Conservation (phyloP, 2,888 invertebrate species). For the Nemotelus nigrinus region DNA sequence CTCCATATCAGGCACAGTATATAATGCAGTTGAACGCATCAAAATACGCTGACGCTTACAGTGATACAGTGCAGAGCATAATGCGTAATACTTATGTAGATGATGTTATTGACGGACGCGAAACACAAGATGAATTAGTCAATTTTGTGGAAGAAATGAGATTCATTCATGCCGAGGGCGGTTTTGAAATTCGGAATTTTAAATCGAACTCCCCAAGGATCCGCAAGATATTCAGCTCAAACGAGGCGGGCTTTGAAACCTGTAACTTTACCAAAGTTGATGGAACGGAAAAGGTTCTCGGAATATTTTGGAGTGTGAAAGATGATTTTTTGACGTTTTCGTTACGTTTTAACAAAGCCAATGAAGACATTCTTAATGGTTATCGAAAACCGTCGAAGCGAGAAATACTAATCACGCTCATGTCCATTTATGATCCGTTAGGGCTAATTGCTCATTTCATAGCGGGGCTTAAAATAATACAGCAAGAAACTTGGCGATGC, state of each 20-base stretch:
- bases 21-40: neutral
- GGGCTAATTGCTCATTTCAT: too few relatives aligned
- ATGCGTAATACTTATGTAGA: neutral
- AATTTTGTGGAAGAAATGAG: neutral
- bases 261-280: too few relatives aligned
- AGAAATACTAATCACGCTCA: too few relatives aligned
- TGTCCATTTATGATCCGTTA: too few relatives aligned
- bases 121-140: neutral
- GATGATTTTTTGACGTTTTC: neutral
- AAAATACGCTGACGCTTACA: neutral
- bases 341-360: neutral
- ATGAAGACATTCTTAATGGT: too few relatives aligned
- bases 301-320: neutral
- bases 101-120: neutral
- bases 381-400: too few relatives aligned
- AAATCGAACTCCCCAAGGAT: slow-evolving; percentile 3
- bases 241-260: too few relatives aligned
- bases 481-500: too few relatives aligned
- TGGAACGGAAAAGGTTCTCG: too few relatives aligned
- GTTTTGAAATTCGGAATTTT: neutral
- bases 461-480: too few relatives aligned
- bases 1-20: too few relatives aligned
- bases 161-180: neutral
- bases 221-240: too few relatives aligned
- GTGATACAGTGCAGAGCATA: neutral